Conservation (phyloP, 2,888 invertebrate genomes). For the Loripinus fragilis region DNA sequence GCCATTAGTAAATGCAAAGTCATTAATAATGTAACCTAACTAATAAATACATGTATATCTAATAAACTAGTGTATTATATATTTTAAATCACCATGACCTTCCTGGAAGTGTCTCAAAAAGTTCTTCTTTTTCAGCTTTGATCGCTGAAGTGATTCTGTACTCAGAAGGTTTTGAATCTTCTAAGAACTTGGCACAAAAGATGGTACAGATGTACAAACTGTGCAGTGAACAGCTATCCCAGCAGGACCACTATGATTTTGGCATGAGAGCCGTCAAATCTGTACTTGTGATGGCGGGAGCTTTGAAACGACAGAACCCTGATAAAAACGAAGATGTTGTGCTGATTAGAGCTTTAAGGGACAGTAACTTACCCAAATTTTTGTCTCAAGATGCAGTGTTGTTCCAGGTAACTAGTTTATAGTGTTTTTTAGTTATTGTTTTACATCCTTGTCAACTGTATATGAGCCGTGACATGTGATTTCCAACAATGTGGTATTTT, state of each 20-base stretch:
- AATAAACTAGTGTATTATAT: too few relatives aligned
- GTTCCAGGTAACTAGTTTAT: constrained; percentile 86
- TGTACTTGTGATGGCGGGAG: constrained; percentile 96
- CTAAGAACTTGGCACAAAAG: constrained; percentile 93
- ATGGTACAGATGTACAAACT: constrained; percentile 97
- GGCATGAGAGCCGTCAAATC: constrained; percentile 87
- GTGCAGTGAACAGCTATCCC: constrained; percentile 95
- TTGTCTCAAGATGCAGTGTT: constrained; percentile 92
- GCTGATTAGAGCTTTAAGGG: constrained; percentile 92
- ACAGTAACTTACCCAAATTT: constrained; percentile 96
- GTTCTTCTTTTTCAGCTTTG: constrained; percentile 77
- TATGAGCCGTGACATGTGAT: too few relatives aligned
- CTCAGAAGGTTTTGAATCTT: constrained; percentile 96
- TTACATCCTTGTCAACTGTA: too few relatives aligned
- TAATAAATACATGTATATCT: too few relatives aligned
- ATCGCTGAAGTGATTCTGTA: constrained; percentile 96
- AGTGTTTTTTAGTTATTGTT: not conserved
- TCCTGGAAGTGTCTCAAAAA: too few relatives aligned
- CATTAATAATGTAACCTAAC: too few relatives aligned
- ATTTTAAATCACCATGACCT: too few relatives aligned
- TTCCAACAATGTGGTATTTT: too few relatives aligned
- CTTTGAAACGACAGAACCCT: constrained; percentile 92
- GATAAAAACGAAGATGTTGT: constrained; percentile 91
- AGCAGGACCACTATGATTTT: constrained; percentile 96
- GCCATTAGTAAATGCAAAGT: too few relatives aligned